Evolutionary conservation across 2,797 vertebrate species (phyloP).

Genomic region (Carapus acus): DNA sequence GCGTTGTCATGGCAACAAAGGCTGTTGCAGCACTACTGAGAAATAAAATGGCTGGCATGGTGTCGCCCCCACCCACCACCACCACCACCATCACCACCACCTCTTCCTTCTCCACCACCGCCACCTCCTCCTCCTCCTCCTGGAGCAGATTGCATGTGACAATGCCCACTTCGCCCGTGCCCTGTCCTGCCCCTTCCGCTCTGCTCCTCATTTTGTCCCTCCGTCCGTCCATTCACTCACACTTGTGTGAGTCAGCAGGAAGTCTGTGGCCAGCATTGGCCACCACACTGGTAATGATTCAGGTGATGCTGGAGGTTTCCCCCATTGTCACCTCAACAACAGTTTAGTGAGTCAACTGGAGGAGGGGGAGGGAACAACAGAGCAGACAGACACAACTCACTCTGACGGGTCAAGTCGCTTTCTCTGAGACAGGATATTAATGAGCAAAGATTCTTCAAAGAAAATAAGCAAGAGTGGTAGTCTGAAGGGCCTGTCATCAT

Average conservation of each 20-base stretch:
- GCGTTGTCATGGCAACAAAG: conserved; percentile 75
- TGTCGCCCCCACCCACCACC: conserved; percentile 41
- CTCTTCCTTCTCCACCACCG: conserved; percentile 36
- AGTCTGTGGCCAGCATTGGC: conserved; percentile 26
- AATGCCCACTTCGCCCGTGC: conserved; percentile 27
- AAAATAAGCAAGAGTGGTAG: conserved; percentile 19
- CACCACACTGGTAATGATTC: conserved; percentile 37
- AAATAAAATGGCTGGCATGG: conserved; percentile 74
- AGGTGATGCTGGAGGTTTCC: conserved; percentile 28
- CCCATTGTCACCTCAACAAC: conserved; percentile 7
- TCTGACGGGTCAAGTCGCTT: no score
- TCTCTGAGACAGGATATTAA: no score
- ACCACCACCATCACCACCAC: conserved; percentile 20
- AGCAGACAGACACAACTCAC: no score
- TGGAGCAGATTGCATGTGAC: conserved; percentile 68
- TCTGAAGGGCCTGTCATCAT: conserved; percentile 32
- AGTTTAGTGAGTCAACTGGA: conserved; percentile 37
- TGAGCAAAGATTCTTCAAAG: neutral
- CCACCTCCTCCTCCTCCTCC: conserved; percentile 53
- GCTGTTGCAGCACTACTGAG: conserved; percentile 74
- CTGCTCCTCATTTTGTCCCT: conserved; percentile 51
- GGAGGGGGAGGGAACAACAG: conserved; percentile 17
- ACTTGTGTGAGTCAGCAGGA: conserved; percentile 62
- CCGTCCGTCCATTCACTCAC: conserved; percentile 53
- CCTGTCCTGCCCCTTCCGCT: conserved; percentile 42